Conservation (phyloP, 35 echinoderm and acorn worm species). For the Acanthaster planci region DNA sequence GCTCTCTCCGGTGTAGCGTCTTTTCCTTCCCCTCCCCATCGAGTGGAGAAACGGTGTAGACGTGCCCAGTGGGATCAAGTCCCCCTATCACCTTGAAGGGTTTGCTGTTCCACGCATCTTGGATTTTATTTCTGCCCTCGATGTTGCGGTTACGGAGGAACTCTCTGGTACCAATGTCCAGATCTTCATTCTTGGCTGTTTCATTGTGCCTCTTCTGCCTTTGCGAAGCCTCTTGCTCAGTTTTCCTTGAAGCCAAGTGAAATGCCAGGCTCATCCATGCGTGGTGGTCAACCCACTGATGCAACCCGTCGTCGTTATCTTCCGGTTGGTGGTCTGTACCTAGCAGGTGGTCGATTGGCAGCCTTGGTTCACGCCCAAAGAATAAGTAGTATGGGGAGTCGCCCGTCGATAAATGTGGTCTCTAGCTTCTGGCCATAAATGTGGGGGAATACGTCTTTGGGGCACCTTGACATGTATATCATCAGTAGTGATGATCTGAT, state of each 20-base stretch:
- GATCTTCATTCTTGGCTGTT: slow-evolving; percentile 27
- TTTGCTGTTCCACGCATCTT: slow-evolving; percentile 37
- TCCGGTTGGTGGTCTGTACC: not conserved
- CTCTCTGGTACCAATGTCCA: slow-evolving; percentile 46
- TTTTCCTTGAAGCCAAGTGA: slow-evolving; percentile 29
- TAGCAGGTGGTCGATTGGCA: slow-evolving; percentile 63
- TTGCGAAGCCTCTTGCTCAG: slow-evolving; percentile 43
- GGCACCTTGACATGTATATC: slow-evolving; percentile 5
- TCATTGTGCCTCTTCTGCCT: slow-evolving; percentile 20
- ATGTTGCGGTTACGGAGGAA: slow-evolving; percentile 32
- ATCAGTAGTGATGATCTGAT: slow-evolving; percentile 23
- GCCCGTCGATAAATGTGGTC: slow-evolving; percentile 67
- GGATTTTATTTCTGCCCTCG: slow-evolving; percentile 55
- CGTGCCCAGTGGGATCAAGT: slow-evolving; percentile 39
- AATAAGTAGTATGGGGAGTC: slow-evolving; percentile 72
- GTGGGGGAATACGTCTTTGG: not conserved
- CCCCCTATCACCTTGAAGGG: slow-evolving; percentile 38
- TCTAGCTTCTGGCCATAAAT: slow-evolving; percentile 48
- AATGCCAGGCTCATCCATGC: slow-evolving; percentile 40
- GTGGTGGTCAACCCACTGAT: slow-evolving; percentile 27
- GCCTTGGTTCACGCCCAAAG: slow-evolving; percentile 25
- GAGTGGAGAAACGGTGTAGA: slow-evolving; percentile 46
- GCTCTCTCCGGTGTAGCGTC: slow-evolving; percentile 49
- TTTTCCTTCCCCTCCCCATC: slow-evolving; percentile 35
- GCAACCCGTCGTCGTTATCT: not conserved